A percentile compares a stretch with the other conserved stretches of the same genome.
Conservation (phyloP, 2,888 invertebrate genomes). For the Eretmocerus hayati region DNA sequence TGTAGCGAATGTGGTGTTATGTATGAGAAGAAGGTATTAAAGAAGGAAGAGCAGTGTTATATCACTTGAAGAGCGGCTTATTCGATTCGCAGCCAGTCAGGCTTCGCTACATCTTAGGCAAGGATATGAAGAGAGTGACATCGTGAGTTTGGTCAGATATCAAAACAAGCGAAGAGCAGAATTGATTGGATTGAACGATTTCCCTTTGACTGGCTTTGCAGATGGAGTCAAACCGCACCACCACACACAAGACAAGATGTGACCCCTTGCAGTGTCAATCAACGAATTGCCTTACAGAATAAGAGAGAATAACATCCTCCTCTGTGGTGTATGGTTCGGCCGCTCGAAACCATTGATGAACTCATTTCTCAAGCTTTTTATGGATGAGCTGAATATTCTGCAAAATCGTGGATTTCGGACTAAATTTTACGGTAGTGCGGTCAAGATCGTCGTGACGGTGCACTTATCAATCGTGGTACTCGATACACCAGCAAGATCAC, state of each 20-base stretch:
- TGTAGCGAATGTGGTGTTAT: no score
- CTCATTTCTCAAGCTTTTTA: not conserved
- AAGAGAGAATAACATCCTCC: constrained; percentile 4
- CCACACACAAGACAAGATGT: not conserved
- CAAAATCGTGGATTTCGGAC: not conserved
- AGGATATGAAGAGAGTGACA: no score
- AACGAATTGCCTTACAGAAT: constrained; percentile 2
- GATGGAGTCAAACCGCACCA: constrained; percentile 5
- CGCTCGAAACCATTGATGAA: not conserved
- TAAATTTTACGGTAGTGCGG: not conserved
- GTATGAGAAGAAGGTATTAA: no score
- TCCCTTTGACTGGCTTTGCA: constrained; percentile 5
- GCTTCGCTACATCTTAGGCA: no score
- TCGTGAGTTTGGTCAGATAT: constrained; percentile 7
- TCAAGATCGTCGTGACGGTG: not conserved
- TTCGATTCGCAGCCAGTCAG: no score
- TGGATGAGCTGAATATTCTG: not conserved
- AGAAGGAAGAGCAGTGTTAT: no score
- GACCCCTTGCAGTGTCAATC: constrained; percentile 2
- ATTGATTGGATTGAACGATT: constrained; percentile 2
- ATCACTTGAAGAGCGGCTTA: no score
- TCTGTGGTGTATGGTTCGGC: constrained; percentile 2
- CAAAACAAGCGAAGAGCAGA: not conserved
- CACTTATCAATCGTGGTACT: constrained; percentile 6
- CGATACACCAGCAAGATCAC: constrained; percentile 18